Base-by-base conservation (phyloP, 2,888 invertebrate species). In the Drosophila mercatorum region DNA sequence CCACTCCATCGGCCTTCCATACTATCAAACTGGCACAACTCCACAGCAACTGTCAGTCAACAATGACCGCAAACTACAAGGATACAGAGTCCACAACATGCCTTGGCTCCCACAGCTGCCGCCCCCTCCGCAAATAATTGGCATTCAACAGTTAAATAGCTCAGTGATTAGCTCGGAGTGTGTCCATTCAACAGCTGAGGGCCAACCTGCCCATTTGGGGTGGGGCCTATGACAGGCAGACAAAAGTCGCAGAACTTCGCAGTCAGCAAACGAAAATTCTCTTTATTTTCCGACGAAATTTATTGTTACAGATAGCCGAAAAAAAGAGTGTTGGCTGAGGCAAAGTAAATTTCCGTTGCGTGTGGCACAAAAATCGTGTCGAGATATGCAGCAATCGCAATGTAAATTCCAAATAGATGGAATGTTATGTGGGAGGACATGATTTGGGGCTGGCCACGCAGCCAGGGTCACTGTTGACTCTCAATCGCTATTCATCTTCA, bases 231-330 rank as follows among this genome's bases (percentile, higher is more conserved):
- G 31, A 62, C 61, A 44, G n/a, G 14, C 17, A 17, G 41, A 11
- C 11, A 51, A 61, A 53, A 46, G 36, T 41, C 22, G 46, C 57
- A 31, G 28, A 75, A 57, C 63, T 68, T 61, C 53, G 31, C 43
- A 38, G 56, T 43, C 62, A 34, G 10, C 59, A 40, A 44, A 46
- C 63, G 44, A 43, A 58, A 58, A 58, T 46, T 46, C 58, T 46
- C 14, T 55, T 41, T 55, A 14, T 31, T 40, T 38, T 56, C 38
- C 17, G 61, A 57, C 60, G 49, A 65, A 79, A 79, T 79, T 76
- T 75, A 79, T 75, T 69, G 78, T 72, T 79, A 76, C 76, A 79
- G 67, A 76, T 76, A 57, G 80, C 63, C 68, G n/a, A 44, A 68
- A 51, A n/a, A 51, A 36, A 36, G 2, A 12, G 22, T 53, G 46